A percentile compares a stretch with the other conserved stretches of the same genome.
These are phyloP conservation scores for Slavum lentiscoides DNA, from an alignment of 2,888 invertebrate species.

Conservation along the genomic window DNA sequence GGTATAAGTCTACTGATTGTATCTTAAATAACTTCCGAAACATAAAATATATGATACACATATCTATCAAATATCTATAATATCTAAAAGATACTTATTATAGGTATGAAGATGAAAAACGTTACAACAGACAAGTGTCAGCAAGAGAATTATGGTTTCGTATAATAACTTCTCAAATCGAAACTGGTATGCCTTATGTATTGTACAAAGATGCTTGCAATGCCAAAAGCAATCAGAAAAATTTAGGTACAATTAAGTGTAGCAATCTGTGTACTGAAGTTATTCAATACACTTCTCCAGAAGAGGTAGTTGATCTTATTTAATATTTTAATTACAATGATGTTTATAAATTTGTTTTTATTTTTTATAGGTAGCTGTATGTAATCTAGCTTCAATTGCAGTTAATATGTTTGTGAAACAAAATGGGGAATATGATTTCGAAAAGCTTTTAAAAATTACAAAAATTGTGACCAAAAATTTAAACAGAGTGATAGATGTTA, in stretches of 20 bases:
- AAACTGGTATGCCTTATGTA: constrained; percentile 98
- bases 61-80: no score
- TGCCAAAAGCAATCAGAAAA: constrained; percentile 95
- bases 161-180: constrained; percentile 91
- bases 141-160: constrained; percentile 93
- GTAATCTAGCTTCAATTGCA: constrained; percentile 96
- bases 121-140: constrained; percentile 69
- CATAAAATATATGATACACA: no score
- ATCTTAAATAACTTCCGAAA: no score
- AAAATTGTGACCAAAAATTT: constrained; percentile 88
- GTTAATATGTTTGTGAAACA: constrained; percentile 88
- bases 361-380: constrained; percentile 76
- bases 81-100: constrained; percentile 27
- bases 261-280: constrained; percentile 98
- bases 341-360: background rate
- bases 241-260: constrained; percentile 96
- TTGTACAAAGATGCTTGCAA: constrained; percentile 95
- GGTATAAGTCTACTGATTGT: no score
- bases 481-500: constrained; percentile 95
- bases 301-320: constrained; percentile 67
- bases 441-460: constrained; percentile 81
- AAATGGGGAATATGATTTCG: constrained; percentile 82
- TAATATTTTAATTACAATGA: constrained; percentile 10
- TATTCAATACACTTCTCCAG: constrained; percentile 86
- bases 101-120: constrained; percentile 80